A percentile compares a stretch with the other conserved stretches of the same genome.
Conservation (phyloP, 1,140 invertebrate species). For the Bombus soroeensis region DNA sequence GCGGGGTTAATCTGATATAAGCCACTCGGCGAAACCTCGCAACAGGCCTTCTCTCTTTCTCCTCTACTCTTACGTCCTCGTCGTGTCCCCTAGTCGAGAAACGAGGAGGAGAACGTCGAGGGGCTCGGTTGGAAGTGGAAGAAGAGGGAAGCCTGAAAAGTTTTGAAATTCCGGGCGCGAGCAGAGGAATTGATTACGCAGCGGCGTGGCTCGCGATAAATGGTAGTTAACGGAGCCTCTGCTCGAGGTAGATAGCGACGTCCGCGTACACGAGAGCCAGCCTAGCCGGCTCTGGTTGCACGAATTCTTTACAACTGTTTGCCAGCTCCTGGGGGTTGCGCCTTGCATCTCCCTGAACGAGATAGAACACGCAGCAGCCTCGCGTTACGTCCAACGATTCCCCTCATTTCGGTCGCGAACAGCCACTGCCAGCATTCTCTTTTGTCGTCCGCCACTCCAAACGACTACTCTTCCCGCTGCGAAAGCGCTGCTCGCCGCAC, state of each 20-base stretch:
- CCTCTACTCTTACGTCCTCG: neutral
- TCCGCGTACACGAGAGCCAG: neutral
- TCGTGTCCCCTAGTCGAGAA: slow-evolving; percentile 30
- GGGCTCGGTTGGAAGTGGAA: slow-evolving; percentile 22
- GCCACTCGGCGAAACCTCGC: slow-evolving; percentile 59
- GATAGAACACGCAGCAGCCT: slow-evolving; percentile 73
- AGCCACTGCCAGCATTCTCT: slow-evolving; percentile 35
- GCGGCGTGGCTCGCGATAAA: slow-evolving; percentile 66
- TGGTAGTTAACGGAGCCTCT: slow-evolving; percentile 68
- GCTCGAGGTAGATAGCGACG: slow-evolving; percentile 71
- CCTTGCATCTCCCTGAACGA: slow-evolving; percentile 65
- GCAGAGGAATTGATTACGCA: slow-evolving; percentile 74
- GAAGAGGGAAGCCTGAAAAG: slow-evolving; percentile 61
- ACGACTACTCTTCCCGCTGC: neutral
- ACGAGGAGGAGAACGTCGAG: slow-evolving; percentile 9
- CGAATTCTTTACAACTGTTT: slow-evolving; percentile 79
- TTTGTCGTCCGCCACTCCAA: slow-evolving; percentile 37
- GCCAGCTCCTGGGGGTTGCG: slow-evolving; percentile 55
- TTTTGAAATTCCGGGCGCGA: slow-evolving; percentile 67
- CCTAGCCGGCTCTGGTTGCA: slow-evolving; percentile 17
- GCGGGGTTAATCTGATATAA: slow-evolving; percentile 64
- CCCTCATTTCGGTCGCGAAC: slow-evolving; percentile 1
- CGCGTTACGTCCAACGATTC: slow-evolving; percentile 36
- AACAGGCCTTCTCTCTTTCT: slow-evolving; percentile 44
- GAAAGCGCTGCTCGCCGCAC: neutral